phyloP scores from a whole-genome alignment of 2,113 vertebrate species.

The Labeo catla region DNA sequence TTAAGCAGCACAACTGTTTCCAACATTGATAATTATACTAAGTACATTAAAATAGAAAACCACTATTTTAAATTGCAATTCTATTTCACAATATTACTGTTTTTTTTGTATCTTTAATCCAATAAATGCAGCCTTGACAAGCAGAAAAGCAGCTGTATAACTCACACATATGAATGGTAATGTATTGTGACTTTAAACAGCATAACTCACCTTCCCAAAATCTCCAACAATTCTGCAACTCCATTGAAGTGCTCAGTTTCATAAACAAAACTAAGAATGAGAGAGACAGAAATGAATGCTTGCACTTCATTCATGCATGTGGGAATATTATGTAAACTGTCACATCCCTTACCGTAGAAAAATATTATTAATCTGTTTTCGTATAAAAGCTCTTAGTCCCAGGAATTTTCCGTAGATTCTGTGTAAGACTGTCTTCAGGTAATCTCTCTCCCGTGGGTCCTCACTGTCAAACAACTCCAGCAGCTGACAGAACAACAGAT shows the following conservation, averaged over 20 bases:
- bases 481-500: slow-evolving; percentile 74
- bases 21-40: too few species aligned
- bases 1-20: too few species aligned
- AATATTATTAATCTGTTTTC: slow-evolving; percentile 99
- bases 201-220: slow-evolving; percentile 94
- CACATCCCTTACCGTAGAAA: slow-evolving; percentile 97
- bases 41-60: too few species aligned
- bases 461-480: slow-evolving; percentile 98
- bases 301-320: background rate
- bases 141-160: too few species aligned
- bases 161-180: too few species aligned
- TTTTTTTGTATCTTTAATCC: too few species aligned
- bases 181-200: background rate
- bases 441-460: slow-evolving; percentile 98
- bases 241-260: slow-evolving; percentile 99
- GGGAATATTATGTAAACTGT: background rate
- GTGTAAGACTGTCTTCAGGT: slow-evolving; percentile 99
- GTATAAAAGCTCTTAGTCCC: slow-evolving; percentile 99
- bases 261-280: slow-evolving; percentile 94
- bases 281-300: slow-evolving; percentile 33
- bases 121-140: too few species aligned
- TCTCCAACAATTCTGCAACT: slow-evolving; percentile 98
- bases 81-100: too few species aligned
- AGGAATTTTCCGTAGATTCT: slow-evolving; percentile 99
- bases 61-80: too few species aligned